Conservation (phyloP, 1,140 invertebrate genomes). For the Steinernema feltiae region DNA sequence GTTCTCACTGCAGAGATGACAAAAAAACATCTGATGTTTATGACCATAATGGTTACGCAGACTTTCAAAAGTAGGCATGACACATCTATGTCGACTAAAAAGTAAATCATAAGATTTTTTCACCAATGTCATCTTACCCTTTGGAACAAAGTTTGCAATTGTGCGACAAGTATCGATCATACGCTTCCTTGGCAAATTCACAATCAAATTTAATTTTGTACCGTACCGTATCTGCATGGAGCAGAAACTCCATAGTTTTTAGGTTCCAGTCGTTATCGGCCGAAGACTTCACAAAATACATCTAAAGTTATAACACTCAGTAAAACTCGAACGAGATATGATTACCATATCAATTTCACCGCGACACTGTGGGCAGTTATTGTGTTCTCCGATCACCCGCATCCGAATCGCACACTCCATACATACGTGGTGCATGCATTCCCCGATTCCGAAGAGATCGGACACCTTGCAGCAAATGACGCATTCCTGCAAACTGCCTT, state of each 20-base stretch:
- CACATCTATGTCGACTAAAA: constrained; percentile 15
- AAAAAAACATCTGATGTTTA: constrained; percentile 41
- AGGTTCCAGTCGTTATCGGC: constrained; percentile 5
- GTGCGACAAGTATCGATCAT: constrained; percentile 49
- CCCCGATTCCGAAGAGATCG: constrained; percentile 17
- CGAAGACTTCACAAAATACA: constrained; percentile 19
- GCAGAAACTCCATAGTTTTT: not conserved
- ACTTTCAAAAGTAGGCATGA: constrained; percentile 31
- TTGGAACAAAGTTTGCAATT: constrained; percentile 40
- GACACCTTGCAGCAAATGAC: not conserved
- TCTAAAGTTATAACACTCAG: constrained; percentile 21
- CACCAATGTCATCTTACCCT: not conserved
- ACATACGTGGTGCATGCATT: constrained; percentile 26
- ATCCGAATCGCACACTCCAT: constrained; percentile 35
- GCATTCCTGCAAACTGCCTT: not conserved
- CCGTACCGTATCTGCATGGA: constrained; percentile 24
- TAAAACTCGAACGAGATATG: not conserved
- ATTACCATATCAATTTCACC: constrained; percentile 19
- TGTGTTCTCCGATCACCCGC: constrained; percentile 10
- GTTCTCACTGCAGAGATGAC: constrained; percentile 50
- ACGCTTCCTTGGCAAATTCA: constrained; percentile 33
- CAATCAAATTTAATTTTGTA: constrained; percentile 40
- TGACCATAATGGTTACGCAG: constrained; percentile 39
- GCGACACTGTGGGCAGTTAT: constrained; percentile 32
- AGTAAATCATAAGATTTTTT: not conserved